Conservation (phyloP, 2,113 vertebrate species). For the Salminus brasiliensis region DNA sequence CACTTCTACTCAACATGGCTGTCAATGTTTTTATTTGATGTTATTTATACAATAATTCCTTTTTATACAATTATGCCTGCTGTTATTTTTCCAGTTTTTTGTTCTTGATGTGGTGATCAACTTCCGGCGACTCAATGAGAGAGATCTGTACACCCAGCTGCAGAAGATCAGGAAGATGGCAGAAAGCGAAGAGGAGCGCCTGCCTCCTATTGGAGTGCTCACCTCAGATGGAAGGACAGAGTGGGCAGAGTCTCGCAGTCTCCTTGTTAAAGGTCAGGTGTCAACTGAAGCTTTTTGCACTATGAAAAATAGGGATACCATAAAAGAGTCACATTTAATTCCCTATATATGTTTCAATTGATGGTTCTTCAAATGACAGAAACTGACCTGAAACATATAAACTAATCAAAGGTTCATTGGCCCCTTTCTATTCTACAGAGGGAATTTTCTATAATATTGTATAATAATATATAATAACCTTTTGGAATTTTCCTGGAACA, state of each 20-base stretch:
- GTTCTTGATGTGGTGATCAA: conserved; percentile 97
- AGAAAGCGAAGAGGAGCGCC: conserved; percentile 82
- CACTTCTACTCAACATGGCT: conserved; percentile 6
- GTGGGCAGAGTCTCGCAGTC: conserved; percentile 87
- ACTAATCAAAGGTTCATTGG: too few species aligned
- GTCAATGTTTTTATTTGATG: too few species aligned
- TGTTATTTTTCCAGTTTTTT: conserved; percentile 84
- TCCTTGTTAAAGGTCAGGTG: conserved; percentile 88
- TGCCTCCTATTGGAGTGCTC: conserved; percentile 90
- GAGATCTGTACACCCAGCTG: conserved; percentile 93
- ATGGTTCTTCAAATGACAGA: background rate
- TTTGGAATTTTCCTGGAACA: too few species aligned
- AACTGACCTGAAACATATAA: too few species aligned
- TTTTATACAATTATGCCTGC: too few species aligned
- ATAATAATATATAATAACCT: too few species aligned
- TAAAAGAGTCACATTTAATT: background rate
- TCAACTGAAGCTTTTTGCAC: background rate
- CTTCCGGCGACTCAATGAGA: conserved; percentile 92
- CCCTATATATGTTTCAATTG: background rate
- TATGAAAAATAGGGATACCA: background rate
- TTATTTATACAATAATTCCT: too few species aligned
- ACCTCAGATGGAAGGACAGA: conserved; percentile 90
- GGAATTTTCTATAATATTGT: too few species aligned
- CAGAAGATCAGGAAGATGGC: conserved; percentile 92
- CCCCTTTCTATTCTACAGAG: too few species aligned